These are phyloP conservation scores for Agonum fuliginosum DNA, from an alignment of 2,888 invertebrate species.

Conservation along the genomic window DNA sequence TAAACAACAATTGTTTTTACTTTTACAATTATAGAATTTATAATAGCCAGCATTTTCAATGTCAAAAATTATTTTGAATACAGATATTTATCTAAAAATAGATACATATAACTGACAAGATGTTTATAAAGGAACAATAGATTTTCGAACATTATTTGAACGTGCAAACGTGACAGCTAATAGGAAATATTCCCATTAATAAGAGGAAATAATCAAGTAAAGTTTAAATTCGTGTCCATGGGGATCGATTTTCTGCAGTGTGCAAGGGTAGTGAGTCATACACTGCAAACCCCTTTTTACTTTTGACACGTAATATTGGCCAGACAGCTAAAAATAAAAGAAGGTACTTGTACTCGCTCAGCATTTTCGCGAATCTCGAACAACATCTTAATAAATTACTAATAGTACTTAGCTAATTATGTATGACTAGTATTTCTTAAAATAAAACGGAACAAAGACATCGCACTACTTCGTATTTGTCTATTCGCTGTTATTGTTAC, in stretches of 20 bases:
- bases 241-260: conserved; percentile 46
- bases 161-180: not conserved
- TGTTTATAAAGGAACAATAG: not conserved
- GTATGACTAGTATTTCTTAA: not conserved
- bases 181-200: not conserved
- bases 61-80: not conserved
- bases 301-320: conserved; percentile 28
- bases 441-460: conserved; percentile 39
- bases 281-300: conserved; percentile 49
- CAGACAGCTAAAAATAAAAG: conserved; percentile 33
- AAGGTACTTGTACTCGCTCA: conserved; percentile 4
- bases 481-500: conserved; percentile 29
- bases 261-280: conserved; percentile 53
- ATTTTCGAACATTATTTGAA: not conserved
- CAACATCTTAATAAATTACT: not conserved
- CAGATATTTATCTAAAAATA: not conserved
- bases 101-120: not conserved
- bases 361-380: not conserved
- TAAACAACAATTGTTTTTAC: not conserved
- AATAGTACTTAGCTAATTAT: conserved; percentile 10
- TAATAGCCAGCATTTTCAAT: not conserved
- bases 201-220: not conserved
- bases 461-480: conserved; percentile 10
- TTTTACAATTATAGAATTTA: not conserved
- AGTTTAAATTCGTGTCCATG: conserved; percentile 9